Base-by-base conservation (phyloP, 2,797 vertebrate species). In the Bovichtus variegatus region DNA sequence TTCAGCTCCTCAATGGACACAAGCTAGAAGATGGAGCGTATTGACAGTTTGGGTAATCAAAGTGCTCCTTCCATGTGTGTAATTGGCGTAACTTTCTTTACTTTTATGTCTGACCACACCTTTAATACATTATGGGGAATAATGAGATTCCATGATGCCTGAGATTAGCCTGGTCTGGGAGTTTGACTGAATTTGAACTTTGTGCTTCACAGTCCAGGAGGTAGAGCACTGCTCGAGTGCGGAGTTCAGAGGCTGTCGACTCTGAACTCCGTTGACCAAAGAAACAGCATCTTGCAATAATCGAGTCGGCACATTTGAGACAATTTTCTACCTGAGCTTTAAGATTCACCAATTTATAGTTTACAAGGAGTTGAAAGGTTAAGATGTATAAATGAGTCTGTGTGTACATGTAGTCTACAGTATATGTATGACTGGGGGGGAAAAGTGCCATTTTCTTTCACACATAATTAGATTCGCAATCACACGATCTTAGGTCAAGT, bases 11-110 rank as follows among this genome's bases (percentile, higher is more conserved):
- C 71, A 75, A 7, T 8, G 27, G 27, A 76, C 78, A 85, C 83
- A 76, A 70, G 58, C 76, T 59, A 63, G 41, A 78, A 78, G 80
- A 87, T 53, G 50, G 62, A 80, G 51, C 82, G 58, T 50, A 31
- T 25, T 18, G 31, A 72, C 67, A 68, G 15, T 62, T 78, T 41
- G 44, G 44, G 16, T 36, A 63, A 65, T 80, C 19, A 46, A 51
- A 64, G 46, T 11, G 9, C 34, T 75, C 41, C 58, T 31, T 75
- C 50, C 51, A 55, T 68, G 36, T 83, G 57, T 75, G 61, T 78
- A 65, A 85, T 83, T 85, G 53, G 11, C 27, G 61, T 70, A 54
- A 54, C 84, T 85, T 89, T 72, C 36, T 69, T 83, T 83, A 50
- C 31, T 58, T 74, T 82, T 44, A 58, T 74, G 15, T 76, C 47